Percentiles rank a stretch among this genome's conserved stretches.
phyloP scores from a whole-genome alignment of 2,888 invertebrate species.

The Dasypolia templi region DNA sequence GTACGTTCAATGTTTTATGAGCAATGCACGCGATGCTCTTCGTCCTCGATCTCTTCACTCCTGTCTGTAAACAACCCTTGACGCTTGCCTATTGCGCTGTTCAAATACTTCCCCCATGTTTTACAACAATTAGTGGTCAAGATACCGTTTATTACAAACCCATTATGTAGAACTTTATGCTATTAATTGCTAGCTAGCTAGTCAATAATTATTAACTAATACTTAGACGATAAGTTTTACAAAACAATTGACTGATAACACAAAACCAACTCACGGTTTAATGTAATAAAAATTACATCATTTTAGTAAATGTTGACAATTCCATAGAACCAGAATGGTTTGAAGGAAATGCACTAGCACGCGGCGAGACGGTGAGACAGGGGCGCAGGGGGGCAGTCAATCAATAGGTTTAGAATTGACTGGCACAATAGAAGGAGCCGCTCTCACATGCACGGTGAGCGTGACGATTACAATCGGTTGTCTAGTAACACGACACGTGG shows the following conservation, averaged over 20 bases:
- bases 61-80: conserved; percentile 78
- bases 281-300: conserved; percentile 2
- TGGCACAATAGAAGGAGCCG: conserved; percentile 72
- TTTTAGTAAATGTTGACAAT: conserved; percentile 50
- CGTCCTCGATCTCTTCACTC: conserved; percentile 71
- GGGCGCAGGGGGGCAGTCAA: conserved; percentile 76
- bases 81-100: conserved; percentile 41
- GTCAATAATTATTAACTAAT: conserved; percentile 6
- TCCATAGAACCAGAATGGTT: conserved; percentile 62
- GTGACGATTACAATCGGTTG: conserved; percentile 66
- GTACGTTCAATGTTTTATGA: conserved; percentile 69
- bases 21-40: conserved; percentile 82
- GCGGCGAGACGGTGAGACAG: conserved; percentile 64
- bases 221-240: conserved; percentile 12
- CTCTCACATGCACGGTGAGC: conserved; percentile 67
- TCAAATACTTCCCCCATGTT: conserved; percentile 62
- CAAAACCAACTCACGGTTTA: background rate
- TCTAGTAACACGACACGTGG: conserved; percentile 71
- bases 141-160: conserved; percentile 35
- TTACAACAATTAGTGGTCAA: conserved; percentile 57
- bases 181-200: conserved; percentile 14
- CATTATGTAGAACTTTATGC: conserved; percentile 20
- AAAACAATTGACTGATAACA: conserved; percentile 7
- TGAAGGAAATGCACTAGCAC: conserved; percentile 78
- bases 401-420: conserved; percentile 80